Evolutionary conservation across 1,140 invertebrate genomes (phyloP), one percentile per base, ranked within the genome.

Genomic region (Megalopta genalis): DNA sequence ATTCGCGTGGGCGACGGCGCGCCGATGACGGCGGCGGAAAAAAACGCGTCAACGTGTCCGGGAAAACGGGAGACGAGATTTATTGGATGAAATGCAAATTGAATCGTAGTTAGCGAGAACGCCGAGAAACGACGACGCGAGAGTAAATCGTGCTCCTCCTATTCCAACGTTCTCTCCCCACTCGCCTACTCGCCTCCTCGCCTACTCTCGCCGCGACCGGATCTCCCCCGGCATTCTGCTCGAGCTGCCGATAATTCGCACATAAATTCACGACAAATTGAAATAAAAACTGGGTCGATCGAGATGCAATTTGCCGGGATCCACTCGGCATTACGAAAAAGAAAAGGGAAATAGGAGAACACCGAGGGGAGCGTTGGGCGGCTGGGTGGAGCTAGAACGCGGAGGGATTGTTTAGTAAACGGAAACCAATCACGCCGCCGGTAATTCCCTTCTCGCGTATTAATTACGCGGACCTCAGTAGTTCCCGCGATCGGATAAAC

Each of bases 31-130:
- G 42, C 6, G 12, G 2, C 16, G 16, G 16, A 52, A 52, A 21
- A 14, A 74, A 82, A 86, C 67, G 72, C 52, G 57, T 70, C 39
- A 63, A 49, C 59, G 72, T 42, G 64, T 66, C 66, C 42, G 39
- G 39, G 42, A 42, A 32, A 73, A 49, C 52, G 67, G 74, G 70
- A 49, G 60, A 46, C 27, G 18, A 42, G 78, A 87, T 87, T 87
- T 82, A 84, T 84, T 70, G 77, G 77, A 82, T 81, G 85, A 86
- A 86, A 88, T 87, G 86, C 85, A 86, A 88, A 88, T 88, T 77
- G 72, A 88, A 88, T 88, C 72, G 78, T 85, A 84, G 81, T 87
- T 86, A 87, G 86, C 80, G 66, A 77, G 68, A 63, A 69, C 46
- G 73, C 60, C 63, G 71, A 64, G 70, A 68, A 77, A 78, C 74